Base-by-base conservation (phyloP, 2,888 invertebrate genomes). In the Pollenia angustigena region DNA sequence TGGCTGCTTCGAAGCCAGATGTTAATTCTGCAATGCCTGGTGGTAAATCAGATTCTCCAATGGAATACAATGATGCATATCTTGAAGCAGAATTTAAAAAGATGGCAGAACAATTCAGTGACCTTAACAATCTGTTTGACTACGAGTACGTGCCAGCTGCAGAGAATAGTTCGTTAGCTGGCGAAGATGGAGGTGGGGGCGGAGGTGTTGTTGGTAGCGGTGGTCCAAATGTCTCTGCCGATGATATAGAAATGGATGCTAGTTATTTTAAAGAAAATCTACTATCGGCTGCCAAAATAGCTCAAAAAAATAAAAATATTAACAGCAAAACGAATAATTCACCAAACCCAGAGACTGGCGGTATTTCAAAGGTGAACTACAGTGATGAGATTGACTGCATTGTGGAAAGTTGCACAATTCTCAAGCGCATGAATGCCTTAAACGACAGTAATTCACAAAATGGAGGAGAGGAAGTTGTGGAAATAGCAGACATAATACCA, bases 401-500 rank as follows among this genome's bases (percentile, higher is more conserved):
- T 1, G 91, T 92, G 0, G 91, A 91, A 71, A 92, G 90, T 75
- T 92, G 91, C 85, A 91, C 91, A 11, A 92, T 90, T 82, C 91
- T 92, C 1, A 92, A 92, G 10, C 91, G 92, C 0, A 90, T 91
- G 90, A 92, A 91, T 79, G 90, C 91, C 0, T 71, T 92, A 71
- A 88, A 89, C 8, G 85, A 85, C 66, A 50, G 44, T 4, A 85
- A 80, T 32, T 89, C 90, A 89, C 74, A 90, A 90, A 0, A 76
- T 90, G 80, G 81, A 62, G 42, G 66, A 87, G 86, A 90, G 32
- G 91, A 92, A 75, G 88, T 92, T 16, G 89, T 91, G 0, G 92
- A 92, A 82, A 93, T 93, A 54, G 90, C 95, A 0, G 95, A 96
- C 89, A 94, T 97, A 60, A 90, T 96, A 82, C 96, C 96, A 0